Base-by-base conservation (phyloP, 2,797 vertebrate species). In the Aldrovandia affinis region DNA sequence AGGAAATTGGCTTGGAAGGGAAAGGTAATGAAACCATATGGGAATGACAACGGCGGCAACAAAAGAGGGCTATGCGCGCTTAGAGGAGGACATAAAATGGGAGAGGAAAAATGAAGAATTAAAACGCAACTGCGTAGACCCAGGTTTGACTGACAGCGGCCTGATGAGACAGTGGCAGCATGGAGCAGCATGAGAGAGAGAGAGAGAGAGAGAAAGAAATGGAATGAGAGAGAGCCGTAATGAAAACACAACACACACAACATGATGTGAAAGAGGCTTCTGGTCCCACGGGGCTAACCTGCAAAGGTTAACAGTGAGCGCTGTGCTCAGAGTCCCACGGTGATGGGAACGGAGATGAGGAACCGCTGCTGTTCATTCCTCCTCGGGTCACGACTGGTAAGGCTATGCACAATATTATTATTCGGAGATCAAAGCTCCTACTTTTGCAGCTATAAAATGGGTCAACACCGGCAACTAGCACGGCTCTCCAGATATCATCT, bases 111-210 rank as follows among this genome's bases (percentile, higher is more conserved):
- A 88, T 81, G 91, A 85, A 22, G 84, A 77, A 89, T 90, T 84
- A 93, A 95, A 95, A 99, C 97, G 95, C 97, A 98, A 99, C 98
- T 98, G 97, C 97, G 95, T 97, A 97, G 95, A 98, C 97, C 98
- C 98, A 99, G 89, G 96, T 98, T 93, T 98, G 98, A 95, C 97
- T 98, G 96, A 99, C 95, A 89, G 97, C 97, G 92, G 97, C 98
- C 98, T 99, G 97, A 95, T 95, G 95, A 94, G 93, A 93, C 82
- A 90, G 87, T 77, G 95, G 95, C 93, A 86, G 92, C 91, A 93
- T 86, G 92, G 90, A 75, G 96, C 96, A 96, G 97, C 96, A 0
- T 95, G 95, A 93, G 89, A 94, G 78, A 86, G 89, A 89, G 86
- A 86, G 57, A 82, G 65, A 86, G 86, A 83, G 75, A 87, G 83